Conservation (phyloP, 2,888 invertebrate genomes). For the Trissolcus japonicus region DNA sequence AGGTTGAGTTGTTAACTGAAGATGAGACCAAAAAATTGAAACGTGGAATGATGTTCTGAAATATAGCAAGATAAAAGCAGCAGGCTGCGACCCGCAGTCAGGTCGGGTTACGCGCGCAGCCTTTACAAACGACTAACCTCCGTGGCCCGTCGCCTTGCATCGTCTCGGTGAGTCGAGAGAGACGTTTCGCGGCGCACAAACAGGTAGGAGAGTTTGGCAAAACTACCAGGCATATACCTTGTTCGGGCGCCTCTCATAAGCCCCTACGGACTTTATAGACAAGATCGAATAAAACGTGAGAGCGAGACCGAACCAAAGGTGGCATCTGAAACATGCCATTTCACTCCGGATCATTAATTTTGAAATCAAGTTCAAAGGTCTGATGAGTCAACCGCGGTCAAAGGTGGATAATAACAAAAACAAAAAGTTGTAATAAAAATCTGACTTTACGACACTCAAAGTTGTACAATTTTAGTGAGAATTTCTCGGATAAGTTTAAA, state of each 20-base stretch:
- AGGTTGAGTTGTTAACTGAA: conserved; percentile 70
- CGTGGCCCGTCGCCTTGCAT: conserved; percentile 60
- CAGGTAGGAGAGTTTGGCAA: conserved; percentile 53
- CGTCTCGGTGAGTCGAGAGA: conserved; percentile 45
- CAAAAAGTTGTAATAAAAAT: too few relatives aligned
- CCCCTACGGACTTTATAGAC: conserved; percentile 53
- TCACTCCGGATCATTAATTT: too few relatives aligned
- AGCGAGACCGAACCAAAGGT: conserved; percentile 16
- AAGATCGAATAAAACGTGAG: conserved; percentile 54
- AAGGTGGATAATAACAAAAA: too few relatives aligned
- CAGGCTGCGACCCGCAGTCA: conserved; percentile 72
- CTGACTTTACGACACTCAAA: too few relatives aligned
- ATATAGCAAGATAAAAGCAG: conserved; percentile 75
- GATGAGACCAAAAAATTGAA: conserved; percentile 63
- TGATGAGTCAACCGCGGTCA: too few relatives aligned
- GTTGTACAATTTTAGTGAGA: too few relatives aligned
- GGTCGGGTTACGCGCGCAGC: conserved; percentile 72
- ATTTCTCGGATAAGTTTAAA: too few relatives aligned
- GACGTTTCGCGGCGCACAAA: conserved; percentile 54
- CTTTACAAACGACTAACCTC: conserved; percentile 72
- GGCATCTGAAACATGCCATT: too few relatives aligned
- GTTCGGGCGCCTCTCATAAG: conserved; percentile 57
- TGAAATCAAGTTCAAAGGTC: too few relatives aligned
- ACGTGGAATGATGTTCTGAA: conserved; percentile 72
- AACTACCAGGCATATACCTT: conserved; percentile 50